A percentile compares a stretch with the other conserved stretches of the same genome.
Conservation (phyloP, 2,113 vertebrate genomes). For the Tragelaphus buxtoni region DNA sequence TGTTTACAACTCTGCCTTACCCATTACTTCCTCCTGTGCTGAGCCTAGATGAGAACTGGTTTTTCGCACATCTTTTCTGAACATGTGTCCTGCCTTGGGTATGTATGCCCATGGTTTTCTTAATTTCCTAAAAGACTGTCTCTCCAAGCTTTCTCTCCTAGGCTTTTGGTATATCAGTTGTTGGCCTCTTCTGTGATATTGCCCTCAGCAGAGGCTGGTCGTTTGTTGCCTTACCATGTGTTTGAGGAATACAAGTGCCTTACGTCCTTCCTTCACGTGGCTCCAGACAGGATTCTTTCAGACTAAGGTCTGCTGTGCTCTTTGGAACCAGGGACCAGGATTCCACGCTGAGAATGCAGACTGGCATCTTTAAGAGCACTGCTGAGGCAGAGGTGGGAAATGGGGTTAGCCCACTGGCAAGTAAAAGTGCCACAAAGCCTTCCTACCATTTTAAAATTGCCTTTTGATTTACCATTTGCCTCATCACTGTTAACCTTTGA, state of each 20-base stretch:
- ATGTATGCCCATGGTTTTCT: background rate
- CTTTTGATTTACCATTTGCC: background rate
- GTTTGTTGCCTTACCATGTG: background rate
- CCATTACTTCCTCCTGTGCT: background rate
- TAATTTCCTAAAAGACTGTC: background rate
- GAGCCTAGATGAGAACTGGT: background rate
- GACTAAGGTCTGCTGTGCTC: background rate
- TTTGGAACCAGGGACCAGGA: background rate
- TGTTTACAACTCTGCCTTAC: background rate
- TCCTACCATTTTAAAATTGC: background rate
- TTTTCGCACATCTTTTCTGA: background rate
- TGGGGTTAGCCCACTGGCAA: background rate
- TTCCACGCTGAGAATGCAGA: background rate
- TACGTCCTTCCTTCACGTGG: background rate
- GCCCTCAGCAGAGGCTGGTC: background rate
- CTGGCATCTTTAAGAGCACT: background rate
- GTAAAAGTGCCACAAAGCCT: background rate
- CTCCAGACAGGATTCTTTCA: background rate
- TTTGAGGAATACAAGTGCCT: background rate
- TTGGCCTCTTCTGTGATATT: background rate
- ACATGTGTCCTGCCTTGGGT: background rate
- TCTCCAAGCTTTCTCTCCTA: background rate
- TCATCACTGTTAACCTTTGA: background rate
- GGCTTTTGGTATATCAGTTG: background rate
- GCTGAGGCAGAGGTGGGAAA: background rate